A percentile compares a stretch with the other conserved stretches of the same genome.
Conservation (phyloP, 64 coral and sea anemone genomes). For the Pocillopora verrucosa region DNA sequence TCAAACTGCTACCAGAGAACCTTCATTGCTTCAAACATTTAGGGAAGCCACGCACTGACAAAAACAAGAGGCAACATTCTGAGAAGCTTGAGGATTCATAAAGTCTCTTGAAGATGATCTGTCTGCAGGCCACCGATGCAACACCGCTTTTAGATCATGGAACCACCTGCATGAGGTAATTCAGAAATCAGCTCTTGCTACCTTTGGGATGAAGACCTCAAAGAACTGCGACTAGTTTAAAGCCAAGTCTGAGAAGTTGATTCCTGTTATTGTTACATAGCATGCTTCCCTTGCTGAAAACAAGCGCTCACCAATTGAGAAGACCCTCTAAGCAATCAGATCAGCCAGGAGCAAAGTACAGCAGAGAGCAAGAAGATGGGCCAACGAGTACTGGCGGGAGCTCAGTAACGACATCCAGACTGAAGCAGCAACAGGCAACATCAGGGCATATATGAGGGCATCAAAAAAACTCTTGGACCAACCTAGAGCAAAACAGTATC, state of each 20-base stretch:
- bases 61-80: neutral
- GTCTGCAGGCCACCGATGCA: neutral
- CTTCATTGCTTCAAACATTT: neutral
- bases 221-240: too few species aligned
- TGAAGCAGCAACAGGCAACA: slow-evolving; percentile 30
- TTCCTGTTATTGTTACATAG: too few species aligned
- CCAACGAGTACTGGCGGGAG: too few species aligned
- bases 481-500: slow-evolving; percentile 4
- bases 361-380: too few species aligned
- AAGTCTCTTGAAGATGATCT: neutral
- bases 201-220: neutral
- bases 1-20: slow-evolving; percentile 22
- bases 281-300: neutral
- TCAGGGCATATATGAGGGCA: slow-evolving; percentile 64
- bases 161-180: neutral
- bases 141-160: neutral
- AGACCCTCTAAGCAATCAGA: neutral
- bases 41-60: slow-evolving; percentile 25
- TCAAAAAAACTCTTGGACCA: slow-evolving; percentile 48
- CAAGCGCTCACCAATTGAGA: neutral
- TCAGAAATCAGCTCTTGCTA: neutral
- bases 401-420: neutral
- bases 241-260: too few species aligned
- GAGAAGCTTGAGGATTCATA: slow-evolving; percentile 16
- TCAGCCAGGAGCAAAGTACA: neutral